Percentiles rank a stretch among this genome's conserved stretches.
phyloP scores from a whole-genome alignment of 2,888 invertebrate species.

The Pyrrhosoma nymphula region DNA sequence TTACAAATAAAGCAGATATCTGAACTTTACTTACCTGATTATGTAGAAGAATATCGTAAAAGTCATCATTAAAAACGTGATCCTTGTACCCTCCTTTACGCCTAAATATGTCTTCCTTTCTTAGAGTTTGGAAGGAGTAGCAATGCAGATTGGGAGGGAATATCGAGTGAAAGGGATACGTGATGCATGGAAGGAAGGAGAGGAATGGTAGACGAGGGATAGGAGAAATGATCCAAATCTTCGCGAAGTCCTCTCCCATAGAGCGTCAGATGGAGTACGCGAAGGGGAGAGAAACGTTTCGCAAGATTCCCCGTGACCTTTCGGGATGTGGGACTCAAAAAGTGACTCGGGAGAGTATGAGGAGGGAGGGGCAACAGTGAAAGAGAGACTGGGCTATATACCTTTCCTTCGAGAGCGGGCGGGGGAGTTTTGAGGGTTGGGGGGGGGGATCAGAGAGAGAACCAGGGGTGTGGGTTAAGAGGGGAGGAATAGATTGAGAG shows the following conservation, averaged over 20 bases:
- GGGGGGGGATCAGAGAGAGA: not conserved
- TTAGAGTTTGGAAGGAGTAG: too few relatives aligned
- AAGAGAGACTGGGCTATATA: slow-evolving; percentile 37
- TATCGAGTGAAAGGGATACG: not conserved
- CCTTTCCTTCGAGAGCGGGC: slow-evolving; percentile 44
- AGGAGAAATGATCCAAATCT: slow-evolving; percentile 60
- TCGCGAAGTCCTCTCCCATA: slow-evolving; percentile 14
- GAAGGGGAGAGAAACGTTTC: not conserved
- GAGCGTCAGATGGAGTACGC: not conserved
- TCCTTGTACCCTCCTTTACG: too few relatives aligned
- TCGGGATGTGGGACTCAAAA: slow-evolving; percentile 45
- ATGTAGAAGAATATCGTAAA: too few relatives aligned
- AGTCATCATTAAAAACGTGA: too few relatives aligned
- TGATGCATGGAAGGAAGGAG: not conserved
- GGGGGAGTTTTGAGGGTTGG: not conserved
- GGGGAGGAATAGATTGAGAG: not conserved
- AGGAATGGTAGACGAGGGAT: not conserved
- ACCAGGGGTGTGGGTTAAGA: not conserved
- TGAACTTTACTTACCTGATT: too few relatives aligned
- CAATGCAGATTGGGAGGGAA: too few relatives aligned
- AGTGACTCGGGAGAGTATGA: too few relatives aligned
- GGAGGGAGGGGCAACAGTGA: not conserved
- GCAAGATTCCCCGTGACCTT: slow-evolving; percentile 56
- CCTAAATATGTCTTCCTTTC: too few relatives aligned
- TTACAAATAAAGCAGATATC: too few relatives aligned